Percentiles rank a stretch among this genome's conserved stretches.
Conservation (phyloP, 2,888 invertebrate species). For the Cataglyphis albicans region DNA sequence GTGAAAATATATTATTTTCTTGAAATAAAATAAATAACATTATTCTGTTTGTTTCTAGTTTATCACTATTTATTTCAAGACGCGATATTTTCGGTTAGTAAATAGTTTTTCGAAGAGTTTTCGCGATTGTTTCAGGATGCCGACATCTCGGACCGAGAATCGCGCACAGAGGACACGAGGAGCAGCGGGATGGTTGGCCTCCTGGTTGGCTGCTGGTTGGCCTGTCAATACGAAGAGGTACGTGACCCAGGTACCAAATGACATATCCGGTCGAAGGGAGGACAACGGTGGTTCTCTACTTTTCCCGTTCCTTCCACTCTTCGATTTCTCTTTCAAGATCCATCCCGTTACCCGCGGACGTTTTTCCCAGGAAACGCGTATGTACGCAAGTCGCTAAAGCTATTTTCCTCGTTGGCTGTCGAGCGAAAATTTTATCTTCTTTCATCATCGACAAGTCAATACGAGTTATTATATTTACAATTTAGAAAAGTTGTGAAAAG, state of each 20-base stretch:
- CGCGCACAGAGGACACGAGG: slow-evolving; percentile 56
- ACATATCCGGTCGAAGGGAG: slow-evolving; percentile 75
- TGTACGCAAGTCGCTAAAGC: slow-evolving; percentile 27
- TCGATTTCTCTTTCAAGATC: slow-evolving; percentile 60
- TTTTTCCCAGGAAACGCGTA: slow-evolving; percentile 60
- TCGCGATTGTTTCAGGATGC: slow-evolving; percentile 63
- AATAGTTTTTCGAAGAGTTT: slow-evolving; percentile 28
- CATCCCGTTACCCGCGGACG: slow-evolving; percentile 60
- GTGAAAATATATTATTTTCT: not conserved
- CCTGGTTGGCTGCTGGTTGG: slow-evolving; percentile 79
- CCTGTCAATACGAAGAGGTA: slow-evolving; percentile 84
- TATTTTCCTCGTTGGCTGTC: slow-evolving; percentile 40
- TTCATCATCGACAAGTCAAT: not conserved
- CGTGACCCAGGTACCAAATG: slow-evolving; percentile 84
- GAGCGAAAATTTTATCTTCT: slow-evolving; percentile 33
- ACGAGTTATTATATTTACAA: not conserved
- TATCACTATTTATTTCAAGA: not conserved
- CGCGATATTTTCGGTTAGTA: not conserved
- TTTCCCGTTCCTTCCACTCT: slow-evolving; percentile 29
- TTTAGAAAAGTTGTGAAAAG: not conserved
- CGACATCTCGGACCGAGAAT: slow-evolving; percentile 68
- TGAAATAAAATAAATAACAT: not conserved
- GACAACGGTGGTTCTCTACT: slow-evolving; percentile 41
- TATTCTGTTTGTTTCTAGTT: not conserved
- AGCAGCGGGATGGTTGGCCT: slow-evolving; percentile 61